Conservation (phyloP, 2,888 invertebrate genomes). For the Agonopterix subpropinquella region DNA sequence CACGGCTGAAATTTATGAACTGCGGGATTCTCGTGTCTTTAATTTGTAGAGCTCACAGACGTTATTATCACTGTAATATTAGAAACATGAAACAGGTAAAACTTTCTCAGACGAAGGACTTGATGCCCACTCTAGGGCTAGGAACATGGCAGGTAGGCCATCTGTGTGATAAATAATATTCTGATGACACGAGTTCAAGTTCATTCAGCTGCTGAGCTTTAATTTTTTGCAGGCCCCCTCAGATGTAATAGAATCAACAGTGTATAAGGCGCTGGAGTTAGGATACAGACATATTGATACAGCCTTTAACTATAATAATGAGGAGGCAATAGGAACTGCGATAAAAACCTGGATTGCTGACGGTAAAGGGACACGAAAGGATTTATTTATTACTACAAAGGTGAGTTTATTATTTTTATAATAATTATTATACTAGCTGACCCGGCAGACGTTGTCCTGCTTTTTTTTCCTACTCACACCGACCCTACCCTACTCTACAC, state of each 20-base stretch:
- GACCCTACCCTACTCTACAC: too few relatives aligned
- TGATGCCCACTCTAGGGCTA: constrained; percentile 83
- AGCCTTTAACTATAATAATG: constrained; percentile 87
- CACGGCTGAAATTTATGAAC: constrained; percentile 33
- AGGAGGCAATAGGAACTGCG: constrained; percentile 82
- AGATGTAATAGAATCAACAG: constrained; percentile 78
- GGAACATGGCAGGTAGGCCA: constrained; percentile 82
- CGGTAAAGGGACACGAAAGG: constrained; percentile 79
- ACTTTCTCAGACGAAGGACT: constrained; percentile 62
- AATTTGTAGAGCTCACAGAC: constrained; percentile 22
- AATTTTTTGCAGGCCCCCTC: constrained; percentile 70
- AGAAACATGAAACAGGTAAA: constrained; percentile 60
- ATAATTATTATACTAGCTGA: too few relatives aligned
- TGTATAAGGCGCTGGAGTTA: constrained; percentile 78
- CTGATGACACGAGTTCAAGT: not conserved
- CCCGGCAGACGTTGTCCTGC: too few relatives aligned
- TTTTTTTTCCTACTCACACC: too few relatives aligned
- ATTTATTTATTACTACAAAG: constrained; percentile 89
- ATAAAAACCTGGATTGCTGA: constrained; percentile 79
- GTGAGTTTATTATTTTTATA: constrained; percentile 54
- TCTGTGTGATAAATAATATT: not conserved
- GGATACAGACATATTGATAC: constrained; percentile 89
- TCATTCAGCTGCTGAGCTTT: not conserved
- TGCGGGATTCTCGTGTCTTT: constrained; percentile 24
- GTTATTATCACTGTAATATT: constrained; percentile 30